Percentiles rank a stretch among this genome's conserved stretches.
phyloP scores from a whole-genome alignment of 2,888 invertebrate genomes.

The Drosophila putrida region DNA sequence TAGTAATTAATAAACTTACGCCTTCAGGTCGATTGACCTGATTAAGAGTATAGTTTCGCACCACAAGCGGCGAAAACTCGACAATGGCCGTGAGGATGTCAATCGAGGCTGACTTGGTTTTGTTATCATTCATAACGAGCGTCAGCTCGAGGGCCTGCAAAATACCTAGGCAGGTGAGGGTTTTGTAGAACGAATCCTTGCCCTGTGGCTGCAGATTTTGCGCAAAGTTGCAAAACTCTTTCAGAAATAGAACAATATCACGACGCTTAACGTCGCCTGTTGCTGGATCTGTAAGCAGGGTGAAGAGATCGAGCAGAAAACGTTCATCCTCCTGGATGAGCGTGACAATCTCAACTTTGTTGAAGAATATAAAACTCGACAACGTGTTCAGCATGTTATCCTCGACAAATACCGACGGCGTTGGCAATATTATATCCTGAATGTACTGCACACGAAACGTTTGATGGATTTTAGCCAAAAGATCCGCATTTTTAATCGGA shows the following conservation, averaged over 20 bases:
- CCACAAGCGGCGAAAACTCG: slow-evolving; percentile 98
- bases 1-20: slow-evolving; percentile 86
- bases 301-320: slow-evolving; percentile 97
- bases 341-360: slow-evolving; percentile 99
- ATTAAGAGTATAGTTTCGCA: slow-evolving; percentile 97
- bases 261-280: slow-evolving; percentile 94
- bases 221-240: slow-evolving; percentile 99
- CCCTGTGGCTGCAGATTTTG: slow-evolving; percentile 99
- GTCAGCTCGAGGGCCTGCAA: slow-evolving; percentile 96
- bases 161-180: slow-evolving; percentile 94
- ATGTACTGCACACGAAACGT: slow-evolving; percentile 99
- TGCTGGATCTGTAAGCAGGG: slow-evolving; percentile 94
- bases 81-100: slow-evolving; percentile 99
- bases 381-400: slow-evolving; percentile 99
- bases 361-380: slow-evolving; percentile 99
- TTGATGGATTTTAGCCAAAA: slow-evolving; percentile 99
- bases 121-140: slow-evolving; percentile 95
- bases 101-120: slow-evolving; percentile 98
- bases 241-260: slow-evolving; percentile 98
- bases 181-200: slow-evolving; percentile 99
- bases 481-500: slow-evolving; percentile 97
- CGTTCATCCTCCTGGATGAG: slow-evolving; percentile 99
- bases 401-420: slow-evolving; percentile 99
- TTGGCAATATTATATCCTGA: slow-evolving; percentile 98
- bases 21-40: slow-evolving; percentile 95